Evolutionary conservation across 2,113 vertebrate species (phyloP), one percentile per base, ranked within the genome.

Genomic region (Urocynchramus pylzowi): DNA sequence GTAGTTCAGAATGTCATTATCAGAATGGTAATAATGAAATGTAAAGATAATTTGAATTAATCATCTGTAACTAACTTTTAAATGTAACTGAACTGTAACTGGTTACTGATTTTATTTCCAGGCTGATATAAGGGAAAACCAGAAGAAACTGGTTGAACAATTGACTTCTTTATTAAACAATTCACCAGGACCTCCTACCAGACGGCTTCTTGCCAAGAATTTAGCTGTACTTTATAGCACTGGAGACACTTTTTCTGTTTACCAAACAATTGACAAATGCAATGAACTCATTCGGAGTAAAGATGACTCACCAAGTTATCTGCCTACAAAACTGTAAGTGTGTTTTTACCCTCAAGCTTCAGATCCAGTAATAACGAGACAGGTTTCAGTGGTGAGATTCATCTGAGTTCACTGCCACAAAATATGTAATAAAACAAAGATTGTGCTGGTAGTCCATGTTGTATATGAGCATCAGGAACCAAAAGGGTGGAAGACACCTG

Each of bases 251-350:
- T 97, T 99, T 64, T 97, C 98, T 85, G 98, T 98, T 93, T 98
- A 98, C 89, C 97, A 99, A 67, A 98, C 99, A 84, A 98, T 99
- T 92, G 99, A 99, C 85, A 98, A 98, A 95, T 99, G 99, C 97
- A 99, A 99, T 97, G 99, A 99, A 91, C 98, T 99, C 94, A 99
- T 99, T 96, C 98, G 99, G 81, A 99, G 98, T 97, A 99, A 98
- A 98, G 99, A 99, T 96, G 99, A 99, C 97, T 99, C 99, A 24
- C 99, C 99, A 65, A 99, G 99, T 76, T 98, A 98, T 89, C 98
- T 99, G 77, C 99, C 99, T 16, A 99, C 98, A 3, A 98, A 99
- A 91, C 98, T 99, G 99, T 99, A 97, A 99, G 99, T 96, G 27
- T 21, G 37, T 68, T 63, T 90, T 83, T 77, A 80, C 47, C 68